Conservation (phyloP, 2,113 vertebrate genomes). For the Lanius collurio region DNA sequence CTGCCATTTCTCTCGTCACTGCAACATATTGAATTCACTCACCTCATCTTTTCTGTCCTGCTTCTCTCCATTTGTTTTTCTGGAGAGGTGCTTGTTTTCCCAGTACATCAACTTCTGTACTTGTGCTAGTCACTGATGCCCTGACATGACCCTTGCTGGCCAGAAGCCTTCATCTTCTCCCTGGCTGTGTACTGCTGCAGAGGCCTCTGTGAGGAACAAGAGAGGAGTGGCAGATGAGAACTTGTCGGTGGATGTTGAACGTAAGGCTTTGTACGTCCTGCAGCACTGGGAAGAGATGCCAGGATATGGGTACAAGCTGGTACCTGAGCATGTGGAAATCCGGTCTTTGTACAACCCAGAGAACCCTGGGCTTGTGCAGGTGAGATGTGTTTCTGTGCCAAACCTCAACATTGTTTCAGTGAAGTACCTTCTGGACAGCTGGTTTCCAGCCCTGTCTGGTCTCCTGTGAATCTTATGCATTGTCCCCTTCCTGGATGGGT, state of each 20-base stretch:
- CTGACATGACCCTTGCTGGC: neutral
- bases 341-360: constrained; percentile 78
- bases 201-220: constrained; percentile 74
- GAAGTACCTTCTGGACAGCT: neutral
- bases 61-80: neutral
- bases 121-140: neutral
- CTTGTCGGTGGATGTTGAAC: constrained; percentile 75
- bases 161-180: neutral
- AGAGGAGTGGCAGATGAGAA: constrained; percentile 64
- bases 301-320: constrained; percentile 81
- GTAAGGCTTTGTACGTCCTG: constrained; percentile 85
- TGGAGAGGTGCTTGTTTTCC: neutral
- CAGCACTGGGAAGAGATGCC: constrained; percentile 90
- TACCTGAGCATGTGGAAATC: constrained; percentile 90
- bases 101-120: neutral
- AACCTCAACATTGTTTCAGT: neutral
- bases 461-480: neutral
- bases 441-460: neutral
- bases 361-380: constrained; percentile 89
- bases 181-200: constrained; percentile 57
- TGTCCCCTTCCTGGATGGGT: neutral
- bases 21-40: neutral
- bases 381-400: constrained; percentile 27
- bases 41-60: neutral
- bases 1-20: neutral